phyloP scores from a whole-genome alignment of 2,888 invertebrate genomes.

The Chaetoderma sp. region DNA sequence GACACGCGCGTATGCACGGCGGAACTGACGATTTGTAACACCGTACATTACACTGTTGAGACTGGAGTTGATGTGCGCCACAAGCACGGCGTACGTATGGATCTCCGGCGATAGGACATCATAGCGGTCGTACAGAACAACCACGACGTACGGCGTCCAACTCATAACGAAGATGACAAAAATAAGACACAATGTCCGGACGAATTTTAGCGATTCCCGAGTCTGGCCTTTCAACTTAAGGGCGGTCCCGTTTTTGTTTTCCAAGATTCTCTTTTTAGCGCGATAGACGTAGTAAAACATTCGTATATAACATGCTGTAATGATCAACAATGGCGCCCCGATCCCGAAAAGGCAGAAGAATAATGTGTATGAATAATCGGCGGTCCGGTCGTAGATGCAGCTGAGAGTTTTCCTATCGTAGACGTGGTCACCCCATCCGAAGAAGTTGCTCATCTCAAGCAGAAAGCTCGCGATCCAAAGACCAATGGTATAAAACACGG shows the following conservation, averaged over 20 bases:
- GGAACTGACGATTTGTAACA: slow-evolving; percentile 28
- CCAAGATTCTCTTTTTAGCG: slow-evolving; percentile 19
- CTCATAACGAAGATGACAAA: slow-evolving; percentile 32
- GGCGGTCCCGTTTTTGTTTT: background rate
- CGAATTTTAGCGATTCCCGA: slow-evolving; percentile 23
- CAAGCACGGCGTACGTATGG: slow-evolving; percentile 24
- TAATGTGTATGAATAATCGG: slow-evolving; percentile 35
- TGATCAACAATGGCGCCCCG: slow-evolving; percentile 28
- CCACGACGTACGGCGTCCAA: slow-evolving; percentile 34
- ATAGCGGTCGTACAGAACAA: slow-evolving; percentile 24
- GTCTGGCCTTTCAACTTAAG: background rate
- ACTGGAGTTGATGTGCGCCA: slow-evolving; percentile 34
- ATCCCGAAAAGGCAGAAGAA: slow-evolving; percentile 37
- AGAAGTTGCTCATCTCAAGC: slow-evolving; percentile 33
- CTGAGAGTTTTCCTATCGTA: slow-evolving; percentile 40
- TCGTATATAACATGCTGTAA: slow-evolving; percentile 30
- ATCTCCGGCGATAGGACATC: slow-evolving; percentile 16
- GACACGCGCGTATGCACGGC: slow-evolving; percentile 16
- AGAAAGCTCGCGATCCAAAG: slow-evolving; percentile 40
- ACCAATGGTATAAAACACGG: slow-evolving; percentile 26
- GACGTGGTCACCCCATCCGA: slow-evolving; percentile 42
- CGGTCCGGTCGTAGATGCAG: slow-evolving; percentile 40
- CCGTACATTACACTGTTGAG: slow-evolving; percentile 32
- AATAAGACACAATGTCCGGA: slow-evolving; percentile 33
- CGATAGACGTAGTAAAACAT: slow-evolving; percentile 30